Evolutionary conservation across 2,888 invertebrate species (phyloP).

Genomic region (Drosophila siamana): DNA sequence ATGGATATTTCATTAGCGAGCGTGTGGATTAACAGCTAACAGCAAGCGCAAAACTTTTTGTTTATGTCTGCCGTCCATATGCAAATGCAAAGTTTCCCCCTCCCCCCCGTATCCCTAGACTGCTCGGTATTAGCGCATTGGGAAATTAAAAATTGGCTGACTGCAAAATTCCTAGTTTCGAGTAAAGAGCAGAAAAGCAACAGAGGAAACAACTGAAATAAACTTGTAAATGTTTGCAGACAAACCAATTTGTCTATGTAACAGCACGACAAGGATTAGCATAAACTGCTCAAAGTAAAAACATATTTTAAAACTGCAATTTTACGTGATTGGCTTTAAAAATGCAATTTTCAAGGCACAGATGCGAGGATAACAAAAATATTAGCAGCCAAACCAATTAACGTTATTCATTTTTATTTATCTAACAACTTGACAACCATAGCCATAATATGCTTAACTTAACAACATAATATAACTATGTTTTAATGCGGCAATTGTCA

Average conservation of each 20-base stretch:
- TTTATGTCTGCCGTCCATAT: constrained; percentile 71
- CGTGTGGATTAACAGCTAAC: constrained; percentile 70
- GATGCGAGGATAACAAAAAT: too few relatives aligned
- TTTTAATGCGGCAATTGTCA: constrained; percentile 30
- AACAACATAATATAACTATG: constrained; percentile 27
- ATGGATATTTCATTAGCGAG: constrained; percentile 69
- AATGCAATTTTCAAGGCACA: too few relatives aligned
- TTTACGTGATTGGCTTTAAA: not conserved
- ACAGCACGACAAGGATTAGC: too few relatives aligned
- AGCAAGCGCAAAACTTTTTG: constrained; percentile 54
- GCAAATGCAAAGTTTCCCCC: constrained; percentile 51
- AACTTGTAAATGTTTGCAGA: too few relatives aligned
- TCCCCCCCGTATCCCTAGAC: constrained; percentile 4
- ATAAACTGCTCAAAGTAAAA: too few relatives aligned
- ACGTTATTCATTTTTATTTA: not conserved
- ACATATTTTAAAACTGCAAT: too few relatives aligned
- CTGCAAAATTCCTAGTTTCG: constrained; percentile 34
- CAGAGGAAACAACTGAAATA: not conserved
- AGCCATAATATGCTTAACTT: constrained; percentile 34
- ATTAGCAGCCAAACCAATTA: not conserved
- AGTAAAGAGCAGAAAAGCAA: not conserved
- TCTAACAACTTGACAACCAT: constrained; percentile 11
- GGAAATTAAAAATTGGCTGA: constrained; percentile 65
- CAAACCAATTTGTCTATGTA: too few relatives aligned
- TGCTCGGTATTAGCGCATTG: constrained; percentile 60